Conservation (phyloP, 53 echinoderm and acorn worm genomes). For the Paracentrotus lividus region DNA sequence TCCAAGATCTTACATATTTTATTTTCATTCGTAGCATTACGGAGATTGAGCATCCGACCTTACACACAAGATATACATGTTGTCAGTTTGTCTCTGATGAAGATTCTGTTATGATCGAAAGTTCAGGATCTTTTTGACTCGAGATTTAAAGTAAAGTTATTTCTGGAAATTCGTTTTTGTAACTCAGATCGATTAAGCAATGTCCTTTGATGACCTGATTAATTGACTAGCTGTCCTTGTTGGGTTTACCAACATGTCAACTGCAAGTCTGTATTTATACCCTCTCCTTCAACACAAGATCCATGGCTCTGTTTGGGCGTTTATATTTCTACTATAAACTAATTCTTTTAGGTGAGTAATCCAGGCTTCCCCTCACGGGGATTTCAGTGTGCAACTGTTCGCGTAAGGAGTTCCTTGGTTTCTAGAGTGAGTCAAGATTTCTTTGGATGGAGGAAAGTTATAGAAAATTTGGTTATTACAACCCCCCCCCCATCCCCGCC, state of each 20-base stretch:
- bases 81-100: too few species aligned
- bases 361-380: background rate
- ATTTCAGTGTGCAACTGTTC: background rate
- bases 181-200: slow-evolving; percentile 18
- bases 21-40: too few species aligned
- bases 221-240: background rate
- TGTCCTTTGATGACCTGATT: background rate
- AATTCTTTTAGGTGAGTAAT: background rate
- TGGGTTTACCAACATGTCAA: background rate
- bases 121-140: background rate
- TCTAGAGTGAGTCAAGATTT: slow-evolving; percentile 10
- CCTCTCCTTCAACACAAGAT: background rate
- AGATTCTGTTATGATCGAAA: too few species aligned
- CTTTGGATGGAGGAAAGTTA: background rate
- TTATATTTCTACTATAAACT: background rate
- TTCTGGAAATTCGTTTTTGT: background rate
- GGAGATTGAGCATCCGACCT: too few species aligned
- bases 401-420: too few species aligned
- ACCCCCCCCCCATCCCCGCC: background rate
- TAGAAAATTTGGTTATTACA: background rate
- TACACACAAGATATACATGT: too few species aligned
- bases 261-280: background rate
- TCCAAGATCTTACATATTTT: too few species aligned
- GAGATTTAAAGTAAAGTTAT: background rate
- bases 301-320: background rate